These are phyloP conservation scores for Grus americana DNA, from an alignment of 2,113 vertebrate species.

Conservation along the genomic window DNA sequence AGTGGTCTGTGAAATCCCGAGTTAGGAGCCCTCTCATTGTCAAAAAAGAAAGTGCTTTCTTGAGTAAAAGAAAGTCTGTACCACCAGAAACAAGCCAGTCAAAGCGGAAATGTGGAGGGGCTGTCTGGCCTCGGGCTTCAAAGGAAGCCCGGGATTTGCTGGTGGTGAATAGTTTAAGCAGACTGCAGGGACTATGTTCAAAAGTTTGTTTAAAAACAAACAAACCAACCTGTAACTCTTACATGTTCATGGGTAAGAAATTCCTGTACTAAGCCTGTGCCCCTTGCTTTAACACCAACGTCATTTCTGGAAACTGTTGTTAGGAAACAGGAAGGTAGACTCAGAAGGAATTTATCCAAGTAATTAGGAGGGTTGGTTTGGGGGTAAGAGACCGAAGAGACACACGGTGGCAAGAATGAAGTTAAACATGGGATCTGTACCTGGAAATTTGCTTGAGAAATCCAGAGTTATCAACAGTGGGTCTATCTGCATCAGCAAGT, in stretches of 20 bases:
- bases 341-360: background rate
- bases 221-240: background rate
- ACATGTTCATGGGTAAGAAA: background rate
- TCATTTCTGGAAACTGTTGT: background rate
- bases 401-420: background rate
- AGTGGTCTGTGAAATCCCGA: background rate
- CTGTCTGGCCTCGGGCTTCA: background rate
- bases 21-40: background rate
- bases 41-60: background rate
- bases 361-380: background rate
- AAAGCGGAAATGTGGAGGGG: background rate
- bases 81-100: background rate
- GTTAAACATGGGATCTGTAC: background rate
- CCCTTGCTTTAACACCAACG: background rate
- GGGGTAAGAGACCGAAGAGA: background rate
- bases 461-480: background rate
- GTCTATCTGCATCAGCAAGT: background rate
- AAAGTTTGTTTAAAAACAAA: slow-evolving; percentile 13
- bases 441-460: background rate
- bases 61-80: background rate
- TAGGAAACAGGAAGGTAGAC: background rate
- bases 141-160: background rate
- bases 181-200: background rate
- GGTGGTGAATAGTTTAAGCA: background rate
- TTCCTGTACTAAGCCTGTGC: background rate